These are phyloP conservation scores for Chrysotoxum bicinctum DNA, from an alignment of 2,888 invertebrate genomes.

Conservation along the genomic window DNA sequence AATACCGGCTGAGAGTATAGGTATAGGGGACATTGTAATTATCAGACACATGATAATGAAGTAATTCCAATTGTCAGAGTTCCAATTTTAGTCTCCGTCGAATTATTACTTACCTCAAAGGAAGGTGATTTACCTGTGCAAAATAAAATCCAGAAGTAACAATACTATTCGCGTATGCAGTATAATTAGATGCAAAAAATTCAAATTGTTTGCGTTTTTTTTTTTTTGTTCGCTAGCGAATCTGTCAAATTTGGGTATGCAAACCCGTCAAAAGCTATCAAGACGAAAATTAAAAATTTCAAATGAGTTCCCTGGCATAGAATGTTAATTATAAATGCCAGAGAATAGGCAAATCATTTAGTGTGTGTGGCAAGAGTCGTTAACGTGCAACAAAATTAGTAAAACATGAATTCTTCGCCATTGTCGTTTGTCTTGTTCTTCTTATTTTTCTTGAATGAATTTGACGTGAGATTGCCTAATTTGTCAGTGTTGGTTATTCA, in stretches of 20 bases:
- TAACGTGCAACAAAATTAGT: conserved; percentile 61
- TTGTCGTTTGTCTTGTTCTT: neutral
- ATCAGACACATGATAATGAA: conserved; percentile 63
- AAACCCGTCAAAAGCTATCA: conserved; percentile 57
- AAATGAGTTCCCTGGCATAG: conserved; percentile 34
- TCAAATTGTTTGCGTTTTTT: conserved; percentile 40
- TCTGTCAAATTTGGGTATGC: conserved; percentile 65
- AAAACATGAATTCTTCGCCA: conserved; percentile 53
- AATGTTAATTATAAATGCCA: conserved; percentile 60
- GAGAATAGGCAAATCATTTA: conserved; percentile 27
- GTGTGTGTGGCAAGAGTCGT: neutral
- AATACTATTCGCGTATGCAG: conserved; percentile 38
- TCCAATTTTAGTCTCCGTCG: conserved; percentile 54
- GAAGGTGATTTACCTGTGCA: conserved; percentile 20
- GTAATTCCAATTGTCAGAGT: conserved; percentile 69
- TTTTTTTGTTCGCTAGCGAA: conserved; percentile 18
- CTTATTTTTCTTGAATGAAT: conserved; percentile 13
- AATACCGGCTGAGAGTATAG: neutral
- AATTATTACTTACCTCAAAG: conserved; percentile 14
- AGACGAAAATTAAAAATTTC: conserved; percentile 68
- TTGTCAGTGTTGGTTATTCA: conserved; percentile 18
- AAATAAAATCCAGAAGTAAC: conserved; percentile 1
- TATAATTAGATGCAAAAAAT: conserved; percentile 67
- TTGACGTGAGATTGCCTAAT: conserved; percentile 46
- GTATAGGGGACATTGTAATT: conserved; percentile 55